These are phyloP conservation scores for Myrmophylax atrothorax DNA, from an alignment of 2,113 vertebrate species.

Conservation along the genomic window DNA sequence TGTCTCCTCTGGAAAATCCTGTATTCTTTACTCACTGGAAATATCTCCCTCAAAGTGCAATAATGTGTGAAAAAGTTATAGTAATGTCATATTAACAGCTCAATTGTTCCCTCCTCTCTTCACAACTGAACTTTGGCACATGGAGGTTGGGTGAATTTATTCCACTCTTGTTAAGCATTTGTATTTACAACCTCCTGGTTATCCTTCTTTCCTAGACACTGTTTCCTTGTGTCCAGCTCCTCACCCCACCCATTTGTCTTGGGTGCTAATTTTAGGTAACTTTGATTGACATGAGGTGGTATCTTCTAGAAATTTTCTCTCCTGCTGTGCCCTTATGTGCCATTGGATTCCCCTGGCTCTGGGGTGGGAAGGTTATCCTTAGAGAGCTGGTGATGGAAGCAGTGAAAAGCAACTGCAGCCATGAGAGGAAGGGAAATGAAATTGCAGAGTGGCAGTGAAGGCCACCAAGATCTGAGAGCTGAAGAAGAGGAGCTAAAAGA, in stretches of 20 bases:
- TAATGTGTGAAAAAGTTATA: background rate
- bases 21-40: background rate
- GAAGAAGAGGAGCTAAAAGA: background rate
- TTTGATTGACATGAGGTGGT: background rate
- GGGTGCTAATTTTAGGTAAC: background rate
- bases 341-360: background rate
- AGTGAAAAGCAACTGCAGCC: background rate
- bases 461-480: background rate
- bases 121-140: background rate
- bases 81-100: background rate
- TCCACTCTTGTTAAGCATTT: background rate
- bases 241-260: background rate
- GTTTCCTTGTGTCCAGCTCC: background rate
- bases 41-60: background rate
- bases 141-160: background rate
- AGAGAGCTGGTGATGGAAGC: background rate
- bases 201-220: background rate
- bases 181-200: background rate
- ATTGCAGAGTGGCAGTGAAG: background rate
- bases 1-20: background rate
- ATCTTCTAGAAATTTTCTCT: background rate
- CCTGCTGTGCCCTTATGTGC: accelerated
- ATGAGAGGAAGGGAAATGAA: background rate
- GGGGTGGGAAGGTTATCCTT: background rate
- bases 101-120: background rate